Evolutionary conservation across 1,140 invertebrate genomes (phyloP).

Genomic region (Ditylenchus dipsaci): DNA sequence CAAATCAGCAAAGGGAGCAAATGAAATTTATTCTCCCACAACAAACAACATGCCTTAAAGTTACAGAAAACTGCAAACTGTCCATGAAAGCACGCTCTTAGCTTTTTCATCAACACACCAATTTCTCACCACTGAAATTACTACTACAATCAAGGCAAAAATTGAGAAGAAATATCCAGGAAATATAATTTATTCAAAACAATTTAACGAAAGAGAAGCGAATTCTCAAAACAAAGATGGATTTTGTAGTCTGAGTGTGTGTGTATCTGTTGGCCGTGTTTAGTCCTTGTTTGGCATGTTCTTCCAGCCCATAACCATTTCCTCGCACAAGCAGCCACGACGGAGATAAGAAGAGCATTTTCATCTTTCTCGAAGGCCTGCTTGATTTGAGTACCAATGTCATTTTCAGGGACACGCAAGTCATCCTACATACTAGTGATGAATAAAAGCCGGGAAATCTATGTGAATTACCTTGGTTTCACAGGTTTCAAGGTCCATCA

Average conservation of each 20-base stretch:
- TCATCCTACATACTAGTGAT: too few species aligned
- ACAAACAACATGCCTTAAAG: too few species aligned
- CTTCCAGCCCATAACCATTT: conserved; percentile 51
- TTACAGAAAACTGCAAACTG: too few species aligned
- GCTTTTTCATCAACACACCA: too few species aligned
- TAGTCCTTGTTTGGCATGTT: conserved; percentile 41
- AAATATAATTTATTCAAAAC: conserved; percentile 3
- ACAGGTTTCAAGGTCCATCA: conserved; percentile 54
- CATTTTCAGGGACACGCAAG: conserved; percentile 49
- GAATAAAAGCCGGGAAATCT: too few species aligned
- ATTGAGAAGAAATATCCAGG: neutral
- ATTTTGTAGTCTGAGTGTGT: neutral
- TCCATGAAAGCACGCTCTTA: too few species aligned
- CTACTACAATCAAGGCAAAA: too few species aligned
- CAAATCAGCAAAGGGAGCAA: too few species aligned
- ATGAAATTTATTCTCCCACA: too few species aligned
- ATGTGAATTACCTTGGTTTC: conserved; percentile 50
- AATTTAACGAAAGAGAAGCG: neutral
- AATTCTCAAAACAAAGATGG: neutral
- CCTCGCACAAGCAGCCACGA: conserved; percentile 53
- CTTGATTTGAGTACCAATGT: conserved; percentile 51
- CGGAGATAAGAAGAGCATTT: conserved; percentile 44
- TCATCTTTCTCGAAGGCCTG: conserved; percentile 57
- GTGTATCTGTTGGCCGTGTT: neutral
- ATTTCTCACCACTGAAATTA: too few species aligned